phyloP scores from a whole-genome alignment of 2,888 invertebrate genomes.

The Omphaloscelis lunosa region DNA sequence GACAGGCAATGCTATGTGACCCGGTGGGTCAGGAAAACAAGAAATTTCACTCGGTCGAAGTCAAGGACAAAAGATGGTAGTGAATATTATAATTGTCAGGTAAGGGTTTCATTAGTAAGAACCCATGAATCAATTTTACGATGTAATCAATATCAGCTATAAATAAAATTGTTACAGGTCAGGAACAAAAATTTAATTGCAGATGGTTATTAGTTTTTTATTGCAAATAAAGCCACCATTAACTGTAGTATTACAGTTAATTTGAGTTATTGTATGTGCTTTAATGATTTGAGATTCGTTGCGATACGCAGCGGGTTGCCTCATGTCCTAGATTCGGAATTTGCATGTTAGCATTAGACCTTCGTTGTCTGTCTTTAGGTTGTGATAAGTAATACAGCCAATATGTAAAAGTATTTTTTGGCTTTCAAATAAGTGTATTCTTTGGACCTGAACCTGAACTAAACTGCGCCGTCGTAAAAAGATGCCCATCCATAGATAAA shows the following conservation, averaged over 20 bases:
- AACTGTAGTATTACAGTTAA: constrained; percentile 75
- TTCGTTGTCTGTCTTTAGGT: constrained; percentile 48
- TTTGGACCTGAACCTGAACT: not conserved
- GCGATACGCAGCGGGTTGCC: constrained; percentile 65
- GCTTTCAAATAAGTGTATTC: constrained; percentile 1
- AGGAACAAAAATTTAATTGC: constrained; percentile 59
- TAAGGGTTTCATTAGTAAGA: constrained; percentile 11
- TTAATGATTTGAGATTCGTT: constrained; percentile 61
- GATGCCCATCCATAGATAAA: too few species aligned
- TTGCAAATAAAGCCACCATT: constrained; percentile 65
- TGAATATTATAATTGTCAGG: not conserved
- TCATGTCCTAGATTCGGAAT: constrained; percentile 70
- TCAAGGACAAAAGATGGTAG: not conserved
- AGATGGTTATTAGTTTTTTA: constrained; percentile 63
- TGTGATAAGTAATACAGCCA: constrained; percentile 4
- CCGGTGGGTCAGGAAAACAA: not conserved
- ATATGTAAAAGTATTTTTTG: constrained; percentile 1
- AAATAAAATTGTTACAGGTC: constrained; percentile 54
- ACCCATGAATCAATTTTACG: constrained; percentile 37
- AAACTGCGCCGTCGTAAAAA: too few species aligned
- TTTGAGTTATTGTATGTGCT: constrained; percentile 63
- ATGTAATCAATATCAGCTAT: constrained; percentile 39
- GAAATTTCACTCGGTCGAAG: not conserved
- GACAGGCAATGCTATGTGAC: not conserved
- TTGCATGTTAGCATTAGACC: constrained; percentile 61